Evolutionary conservation across 2,113 vertebrate genomes (phyloP), one percentile per base, ranked within the genome.

Genomic region (Elanus axillaris): DNA sequence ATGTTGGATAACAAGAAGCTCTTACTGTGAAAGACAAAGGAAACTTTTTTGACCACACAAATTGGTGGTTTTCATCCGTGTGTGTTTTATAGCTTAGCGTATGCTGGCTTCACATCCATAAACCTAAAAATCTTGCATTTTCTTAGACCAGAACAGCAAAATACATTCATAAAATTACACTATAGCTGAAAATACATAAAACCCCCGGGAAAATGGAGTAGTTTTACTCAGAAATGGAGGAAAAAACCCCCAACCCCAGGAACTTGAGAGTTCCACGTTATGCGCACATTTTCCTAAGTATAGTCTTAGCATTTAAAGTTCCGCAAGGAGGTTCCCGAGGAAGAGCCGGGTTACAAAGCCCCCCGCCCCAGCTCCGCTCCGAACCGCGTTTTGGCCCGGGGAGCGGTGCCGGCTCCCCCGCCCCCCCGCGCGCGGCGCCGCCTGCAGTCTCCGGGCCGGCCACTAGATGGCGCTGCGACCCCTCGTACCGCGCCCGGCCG

Each of bases 381-480:
- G 2, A 6, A 4, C 3, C 0, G 2, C 32, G 0, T 4, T 3
- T 3, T 1, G 7, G 7, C 31, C 1, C 2, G 7, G 22, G 43
- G 22, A 15, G 58, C 34, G n/a, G 53, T 1, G 7, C 26, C 1
- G 1, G 31, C 56, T 10, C 1, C 26, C 34, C 13, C 3, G 34
- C 47, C 34, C n/a, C 3, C 21, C 26, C 22, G 8, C 32, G 13
- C 7, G 13, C 14, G 17, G 13, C 7, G 20, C 66, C 8, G 20
- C 3, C 52, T 71, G 96, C 95, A 55, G 59, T 92, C 87, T 96
- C 16, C 17, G 10, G 1, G 0, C 1, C 0, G 5, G 23, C 91
- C 98, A 96, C 98, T 8, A 93, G 98, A 97, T 98, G 98, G 98
- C 60, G 50, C 87, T 77, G 97, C 73, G 85, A 36, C 75, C 88